Evolutionary conservation across 2,113 vertebrate species (phyloP).

Genomic region (Stigmatopora nigra): DNA sequence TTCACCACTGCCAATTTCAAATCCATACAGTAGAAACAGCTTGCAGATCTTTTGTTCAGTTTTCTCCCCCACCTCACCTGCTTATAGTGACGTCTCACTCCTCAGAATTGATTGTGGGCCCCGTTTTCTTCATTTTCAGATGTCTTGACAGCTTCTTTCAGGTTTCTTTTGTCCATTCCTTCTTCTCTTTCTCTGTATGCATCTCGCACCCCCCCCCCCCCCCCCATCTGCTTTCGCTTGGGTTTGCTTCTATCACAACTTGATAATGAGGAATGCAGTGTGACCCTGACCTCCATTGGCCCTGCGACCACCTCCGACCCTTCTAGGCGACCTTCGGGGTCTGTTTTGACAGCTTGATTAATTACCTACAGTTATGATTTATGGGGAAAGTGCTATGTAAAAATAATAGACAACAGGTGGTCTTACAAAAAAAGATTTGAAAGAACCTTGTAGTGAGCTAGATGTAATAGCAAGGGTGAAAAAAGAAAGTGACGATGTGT

Average conservation of each 20-base stretch:
- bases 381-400: conserved; percentile 99
- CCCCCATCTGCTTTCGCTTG: conserved; percentile 99
- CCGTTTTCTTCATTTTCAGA: conserved; percentile 82
- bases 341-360: conserved; percentile 99
- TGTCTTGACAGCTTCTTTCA: conserved; percentile 95
- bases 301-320: conserved; percentile 91
- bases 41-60: conserved; percentile 64
- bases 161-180: conserved; percentile 89
- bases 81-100: conserved; percentile 50
- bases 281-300: conserved; percentile 99
- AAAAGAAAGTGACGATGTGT: conserved; percentile 60
- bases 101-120: conserved; percentile 60
- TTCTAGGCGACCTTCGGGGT: conserved; percentile 85
- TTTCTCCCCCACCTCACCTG: conserved; percentile 36
- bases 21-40: conserved; percentile 68
- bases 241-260: conserved; percentile 99
- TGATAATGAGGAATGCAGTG: conserved; percentile 99
- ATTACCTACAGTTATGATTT: conserved; percentile 99
- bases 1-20: conserved; percentile 62
- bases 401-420: conserved; percentile 99
- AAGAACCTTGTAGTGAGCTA: conserved; percentile 42
- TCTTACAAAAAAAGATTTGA: conserved; percentile 74
- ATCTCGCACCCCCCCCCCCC: conserved; percentile 78
- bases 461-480: conserved; percentile 28
- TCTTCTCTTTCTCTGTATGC: conserved; percentile 74